Evolutionary conservation across 2,113 vertebrate genomes (phyloP).

Genomic region (Acanthisitta chloris): DNA sequence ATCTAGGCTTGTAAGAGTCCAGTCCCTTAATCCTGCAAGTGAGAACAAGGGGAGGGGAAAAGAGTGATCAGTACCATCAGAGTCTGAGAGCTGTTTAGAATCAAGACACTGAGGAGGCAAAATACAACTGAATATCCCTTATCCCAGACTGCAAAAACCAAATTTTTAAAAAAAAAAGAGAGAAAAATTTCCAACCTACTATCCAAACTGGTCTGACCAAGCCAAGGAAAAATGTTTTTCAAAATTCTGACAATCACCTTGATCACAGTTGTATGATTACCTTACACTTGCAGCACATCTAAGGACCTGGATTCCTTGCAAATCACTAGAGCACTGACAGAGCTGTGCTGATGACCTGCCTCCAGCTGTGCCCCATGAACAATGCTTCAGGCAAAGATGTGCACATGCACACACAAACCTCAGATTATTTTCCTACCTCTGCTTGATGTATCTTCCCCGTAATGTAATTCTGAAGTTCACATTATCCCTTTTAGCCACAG

Average conservation of each 20-base stretch:
- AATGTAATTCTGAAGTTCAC: not conserved
- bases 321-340: not conserved
- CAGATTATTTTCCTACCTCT: not conserved
- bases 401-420: not conserved
- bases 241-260: not conserved
- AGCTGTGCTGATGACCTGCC: not conserved
- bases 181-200: not conserved
- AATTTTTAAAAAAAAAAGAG: not conserved
- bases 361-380: constrained; percentile 5
- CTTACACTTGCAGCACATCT: not conserved
- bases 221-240: not conserved
- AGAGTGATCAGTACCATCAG: fast-evolving
- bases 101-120: not conserved
- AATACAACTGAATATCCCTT: not conserved
- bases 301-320: not conserved
- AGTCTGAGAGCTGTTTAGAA: not conserved
- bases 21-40: not conserved
- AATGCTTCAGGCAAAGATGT: not conserved
- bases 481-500: constrained; percentile 25
- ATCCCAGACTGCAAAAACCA: not conserved
- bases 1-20: not conserved
- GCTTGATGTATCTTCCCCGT: not conserved
- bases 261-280: not conserved
- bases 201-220: not conserved
- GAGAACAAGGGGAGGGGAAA: not conserved